phyloP scores from a whole-genome alignment of 2,888 invertebrate species.

The Philereme vetulata region DNA sequence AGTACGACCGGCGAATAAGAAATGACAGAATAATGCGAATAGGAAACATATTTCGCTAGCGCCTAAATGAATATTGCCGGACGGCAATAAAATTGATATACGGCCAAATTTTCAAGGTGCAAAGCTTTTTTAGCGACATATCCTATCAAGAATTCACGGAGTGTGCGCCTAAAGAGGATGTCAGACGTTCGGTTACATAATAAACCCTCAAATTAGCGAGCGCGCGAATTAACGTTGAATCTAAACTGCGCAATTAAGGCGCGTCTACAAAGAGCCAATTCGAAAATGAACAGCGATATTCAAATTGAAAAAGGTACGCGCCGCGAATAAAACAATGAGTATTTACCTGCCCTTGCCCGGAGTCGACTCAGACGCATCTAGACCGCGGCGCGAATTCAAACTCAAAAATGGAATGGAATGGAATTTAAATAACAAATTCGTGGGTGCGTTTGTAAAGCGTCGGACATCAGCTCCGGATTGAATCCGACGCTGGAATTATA shows the following conservation, averaged over 20 bases:
- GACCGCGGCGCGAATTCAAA: conserved; percentile 66
- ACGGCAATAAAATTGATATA: conserved; percentile 59
- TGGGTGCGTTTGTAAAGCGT: conserved; percentile 69
- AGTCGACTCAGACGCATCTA: conserved; percentile 57
- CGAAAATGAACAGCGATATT: conserved; percentile 81
- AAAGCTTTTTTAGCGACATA: conserved; percentile 36
- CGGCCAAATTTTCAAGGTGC: conserved; percentile 37
- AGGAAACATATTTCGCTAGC: conserved; percentile 56
- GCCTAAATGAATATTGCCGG: conserved; percentile 58
- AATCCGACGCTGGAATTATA: conserved; percentile 53
- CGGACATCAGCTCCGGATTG: conserved; percentile 66
- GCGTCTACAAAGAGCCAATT: conserved; percentile 77
- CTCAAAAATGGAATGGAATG: conserved; percentile 74
- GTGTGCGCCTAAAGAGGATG: conserved; percentile 69
- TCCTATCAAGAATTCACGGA: conserved; percentile 67
- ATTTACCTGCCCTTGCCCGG: conserved; percentile 51
- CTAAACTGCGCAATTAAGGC: conserved; percentile 79
- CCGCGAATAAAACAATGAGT: conserved; percentile 75
- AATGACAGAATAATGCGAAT: conserved; percentile 59
- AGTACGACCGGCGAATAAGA: conserved; percentile 56
- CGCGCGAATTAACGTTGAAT: conserved; percentile 79
- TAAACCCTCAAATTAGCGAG: conserved; percentile 79
- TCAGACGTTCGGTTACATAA: conserved; percentile 68
- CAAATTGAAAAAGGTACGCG: conserved; percentile 82
- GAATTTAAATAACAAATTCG: conserved; percentile 80